A percentile compares a stretch with the other conserved stretches of the same genome.
Evolutionary conservation across 2,797 vertebrate genomes (phyloP).

Genomic region (Taeniopygia guttata): DNA sequence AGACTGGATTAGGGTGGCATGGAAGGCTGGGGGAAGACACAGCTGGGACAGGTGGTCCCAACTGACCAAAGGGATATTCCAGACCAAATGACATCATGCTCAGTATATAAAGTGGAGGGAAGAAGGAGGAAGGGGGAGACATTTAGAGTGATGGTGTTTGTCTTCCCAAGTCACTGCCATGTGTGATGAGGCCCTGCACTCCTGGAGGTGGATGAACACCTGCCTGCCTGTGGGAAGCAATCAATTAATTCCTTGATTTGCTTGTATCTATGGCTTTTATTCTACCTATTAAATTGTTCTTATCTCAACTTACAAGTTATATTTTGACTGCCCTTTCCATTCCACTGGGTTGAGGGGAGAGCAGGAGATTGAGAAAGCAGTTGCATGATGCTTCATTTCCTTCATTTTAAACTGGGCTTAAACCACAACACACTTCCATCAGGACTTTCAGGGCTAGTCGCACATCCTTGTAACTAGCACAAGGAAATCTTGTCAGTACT

Average conservation of each 20-base stretch:
- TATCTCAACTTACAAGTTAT: background rate
- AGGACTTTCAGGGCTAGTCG: background rate
- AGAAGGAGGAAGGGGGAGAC: background rate
- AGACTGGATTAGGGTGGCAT: background rate
- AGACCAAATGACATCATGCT: background rate
- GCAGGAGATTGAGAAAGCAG: background rate
- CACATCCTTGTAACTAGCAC: background rate
- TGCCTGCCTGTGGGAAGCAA: background rate
- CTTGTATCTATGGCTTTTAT: background rate
- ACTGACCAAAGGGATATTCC: background rate
- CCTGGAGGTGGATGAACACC: background rate
- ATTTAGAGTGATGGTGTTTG: background rate
- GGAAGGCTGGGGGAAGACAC: background rate
- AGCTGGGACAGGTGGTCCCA: background rate
- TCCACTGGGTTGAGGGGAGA: background rate
- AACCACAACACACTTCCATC: background rate
- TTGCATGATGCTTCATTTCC: background rate
- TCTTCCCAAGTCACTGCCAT: background rate
- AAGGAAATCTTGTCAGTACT: background rate
- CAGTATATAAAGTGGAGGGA: background rate
- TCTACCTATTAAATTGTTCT: background rate
- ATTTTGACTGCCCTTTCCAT: background rate
- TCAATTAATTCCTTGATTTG: background rate
- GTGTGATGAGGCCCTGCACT: too few relatives aligned
- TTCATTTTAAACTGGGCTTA: background rate